These are phyloP conservation scores for Anhinga anhinga DNA, from an alignment of 2,113 vertebrate species.

Conservation along the genomic window DNA sequence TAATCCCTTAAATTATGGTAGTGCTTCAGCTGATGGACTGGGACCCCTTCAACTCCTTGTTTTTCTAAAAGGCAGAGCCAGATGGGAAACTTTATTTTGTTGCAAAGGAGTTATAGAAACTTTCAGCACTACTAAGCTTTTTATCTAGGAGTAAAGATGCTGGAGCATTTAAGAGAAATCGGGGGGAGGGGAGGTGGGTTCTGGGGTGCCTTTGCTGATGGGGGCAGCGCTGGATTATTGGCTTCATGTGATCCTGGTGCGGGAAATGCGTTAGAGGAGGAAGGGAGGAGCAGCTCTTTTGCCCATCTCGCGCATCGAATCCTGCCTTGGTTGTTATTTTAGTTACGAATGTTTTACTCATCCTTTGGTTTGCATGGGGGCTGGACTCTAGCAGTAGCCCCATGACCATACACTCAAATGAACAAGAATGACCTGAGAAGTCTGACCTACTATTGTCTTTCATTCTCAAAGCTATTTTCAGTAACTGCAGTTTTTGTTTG, in stretches of 20 bases:
- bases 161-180: background rate
- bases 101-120: background rate
- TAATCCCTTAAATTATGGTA: background rate
- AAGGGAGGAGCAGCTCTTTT: background rate
- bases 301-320: background rate
- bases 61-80: background rate
- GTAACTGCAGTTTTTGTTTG: background rate
- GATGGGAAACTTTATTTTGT: background rate
- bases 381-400: background rate
- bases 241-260: background rate
- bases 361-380: background rate
- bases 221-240: background rate
- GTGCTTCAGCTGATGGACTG: background rate
- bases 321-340: background rate
- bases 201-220: background rate
- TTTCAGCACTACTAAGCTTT: background rate
- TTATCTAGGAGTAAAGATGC: background rate
- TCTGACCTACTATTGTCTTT: background rate
- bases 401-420: background rate
- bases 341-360: background rate
- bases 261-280: background rate
- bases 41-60: background rate
- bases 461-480: background rate
- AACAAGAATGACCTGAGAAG: background rate
- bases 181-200: fast-evolving